phyloP scores from a whole-genome alignment of 2,113 vertebrate species.

The Istiophorus platypterus region DNA sequence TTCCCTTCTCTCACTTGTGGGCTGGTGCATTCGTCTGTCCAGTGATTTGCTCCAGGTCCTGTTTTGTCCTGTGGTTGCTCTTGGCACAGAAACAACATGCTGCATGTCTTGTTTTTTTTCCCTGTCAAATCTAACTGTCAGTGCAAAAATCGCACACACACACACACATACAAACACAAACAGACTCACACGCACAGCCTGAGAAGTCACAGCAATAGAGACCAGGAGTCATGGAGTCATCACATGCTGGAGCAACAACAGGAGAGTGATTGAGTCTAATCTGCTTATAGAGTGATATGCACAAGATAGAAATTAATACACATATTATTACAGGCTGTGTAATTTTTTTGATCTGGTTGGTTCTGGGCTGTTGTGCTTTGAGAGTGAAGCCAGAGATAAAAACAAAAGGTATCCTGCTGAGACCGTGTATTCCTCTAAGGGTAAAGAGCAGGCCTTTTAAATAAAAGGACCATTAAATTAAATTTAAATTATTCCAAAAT shows the following conservation, averaged over 20 bases:
- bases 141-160: neutral
- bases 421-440: slow-evolving; percentile 39
- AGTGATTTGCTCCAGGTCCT: slow-evolving; percentile 29
- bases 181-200: neutral
- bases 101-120: neutral
- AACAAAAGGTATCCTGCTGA: slow-evolving; percentile 62
- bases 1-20: slow-evolving; percentile 10
- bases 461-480: slow-evolving; percentile 47
- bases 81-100: slow-evolving; percentile 23
- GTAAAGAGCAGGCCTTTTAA: slow-evolving; percentile 54
- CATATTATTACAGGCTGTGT: slow-evolving; percentile 22
- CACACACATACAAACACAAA: too few species aligned
- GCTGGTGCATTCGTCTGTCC: slow-evolving; percentile 30
- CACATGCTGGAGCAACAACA: slow-evolving; percentile 13
- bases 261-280: slow-evolving; percentile 16
- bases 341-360: slow-evolving; percentile 61
- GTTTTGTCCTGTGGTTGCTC: slow-evolving; percentile 22
- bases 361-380: slow-evolving; percentile 51
- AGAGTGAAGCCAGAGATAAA: slow-evolving; percentile 51
- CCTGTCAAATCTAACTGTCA: slow-evolving; percentile 9
- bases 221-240: slow-evolving; percentile 35
- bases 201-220: slow-evolving; percentile 12
- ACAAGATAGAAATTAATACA: slow-evolving; percentile 7
- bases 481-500: slow-evolving; percentile 21
- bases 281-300: neutral